Conservation (phyloP, 64 coral and sea anemone species). For the Montipora foliosa region DNA sequence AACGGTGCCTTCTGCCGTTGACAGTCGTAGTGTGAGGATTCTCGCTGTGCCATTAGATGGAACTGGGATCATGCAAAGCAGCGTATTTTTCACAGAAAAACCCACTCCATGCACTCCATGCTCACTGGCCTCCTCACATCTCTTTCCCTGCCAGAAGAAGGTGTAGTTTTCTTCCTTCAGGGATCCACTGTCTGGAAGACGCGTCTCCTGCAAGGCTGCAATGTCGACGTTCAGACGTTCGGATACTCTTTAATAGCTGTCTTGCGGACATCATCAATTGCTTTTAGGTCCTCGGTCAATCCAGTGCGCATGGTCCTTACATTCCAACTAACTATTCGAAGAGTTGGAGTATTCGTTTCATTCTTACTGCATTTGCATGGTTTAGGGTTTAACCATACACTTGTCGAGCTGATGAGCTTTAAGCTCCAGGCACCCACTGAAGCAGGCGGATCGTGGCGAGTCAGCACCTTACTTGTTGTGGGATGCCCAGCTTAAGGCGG, state of each 20-base stretch:
- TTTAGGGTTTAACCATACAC: no score
- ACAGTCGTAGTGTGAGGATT: neutral
- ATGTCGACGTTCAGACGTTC: no score
- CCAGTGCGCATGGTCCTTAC: conserved; percentile 26
- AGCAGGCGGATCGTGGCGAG: no score
- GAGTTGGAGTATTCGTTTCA: conserved; percentile 8
- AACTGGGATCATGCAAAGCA: neutral
- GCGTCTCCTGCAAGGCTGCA: no score
- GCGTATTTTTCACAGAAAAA: conserved; percentile 19
- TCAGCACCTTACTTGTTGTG: no score
- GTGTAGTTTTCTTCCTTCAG: neutral
- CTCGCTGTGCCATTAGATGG: neutral
- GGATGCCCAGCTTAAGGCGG: no score
- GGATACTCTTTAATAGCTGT: conserved; percentile 40
- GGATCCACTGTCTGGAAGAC: neutral
- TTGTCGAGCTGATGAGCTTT: no score
- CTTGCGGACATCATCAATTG: conserved; percentile 43
- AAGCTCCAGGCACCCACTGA: no score
- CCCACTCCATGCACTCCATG: conserved; percentile 29
- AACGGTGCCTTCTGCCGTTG: neutral
- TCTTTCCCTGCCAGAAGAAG: neutral
- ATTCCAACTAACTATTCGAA: conserved; percentile 59
- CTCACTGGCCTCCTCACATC: neutral
- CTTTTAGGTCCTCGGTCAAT: conserved; percentile 15
- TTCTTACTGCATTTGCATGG: neutral